Evolutionary conservation across 1,140 invertebrate species (phyloP).

Genomic region (Pseudomyrmex cubaensis): DNA sequence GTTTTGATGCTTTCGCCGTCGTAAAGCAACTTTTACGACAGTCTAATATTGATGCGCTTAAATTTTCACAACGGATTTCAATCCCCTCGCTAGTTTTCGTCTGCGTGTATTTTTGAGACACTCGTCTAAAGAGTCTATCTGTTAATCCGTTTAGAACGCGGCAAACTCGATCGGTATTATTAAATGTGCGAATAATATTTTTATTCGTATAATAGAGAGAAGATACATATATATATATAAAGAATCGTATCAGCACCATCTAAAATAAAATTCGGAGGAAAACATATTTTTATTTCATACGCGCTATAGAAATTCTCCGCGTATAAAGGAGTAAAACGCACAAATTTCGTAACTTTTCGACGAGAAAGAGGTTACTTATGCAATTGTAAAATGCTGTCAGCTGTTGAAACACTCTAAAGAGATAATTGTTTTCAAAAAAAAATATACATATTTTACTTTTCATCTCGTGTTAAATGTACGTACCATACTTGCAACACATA

Average conservation of each 20-base stretch:
- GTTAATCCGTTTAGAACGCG: not conserved
- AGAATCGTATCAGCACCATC: conserved; percentile 13
- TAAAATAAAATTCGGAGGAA: conserved; percentile 8
- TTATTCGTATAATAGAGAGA: not conserved
- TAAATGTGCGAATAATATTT: not conserved
- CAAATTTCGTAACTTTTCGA: conserved; percentile 3
- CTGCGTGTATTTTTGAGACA: not conserved
- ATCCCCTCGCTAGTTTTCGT: not conserved
- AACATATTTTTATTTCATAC: conserved; percentile 50
- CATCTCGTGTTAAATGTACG: not conserved
- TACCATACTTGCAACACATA: no score
- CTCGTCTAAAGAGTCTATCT: not conserved
- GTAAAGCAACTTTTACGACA: conserved; percentile 57
- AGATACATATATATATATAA: not conserved
- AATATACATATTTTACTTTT: not conserved
- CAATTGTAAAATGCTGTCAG: conserved; percentile 4
- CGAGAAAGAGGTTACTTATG: not conserved
- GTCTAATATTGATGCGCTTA: conserved; percentile 56
- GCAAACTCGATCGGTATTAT: not conserved
- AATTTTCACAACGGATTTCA: conserved; percentile 45
- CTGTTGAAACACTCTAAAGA: conserved; percentile 9
- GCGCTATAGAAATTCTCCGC: conserved; percentile 1
- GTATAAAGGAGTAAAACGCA: not conserved
- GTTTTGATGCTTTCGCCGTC: conserved; percentile 52
- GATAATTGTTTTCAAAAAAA: conserved; percentile 3